Base-by-base conservation (phyloP, 2,888 invertebrate species). In the Epinotia brunnichana region DNA sequence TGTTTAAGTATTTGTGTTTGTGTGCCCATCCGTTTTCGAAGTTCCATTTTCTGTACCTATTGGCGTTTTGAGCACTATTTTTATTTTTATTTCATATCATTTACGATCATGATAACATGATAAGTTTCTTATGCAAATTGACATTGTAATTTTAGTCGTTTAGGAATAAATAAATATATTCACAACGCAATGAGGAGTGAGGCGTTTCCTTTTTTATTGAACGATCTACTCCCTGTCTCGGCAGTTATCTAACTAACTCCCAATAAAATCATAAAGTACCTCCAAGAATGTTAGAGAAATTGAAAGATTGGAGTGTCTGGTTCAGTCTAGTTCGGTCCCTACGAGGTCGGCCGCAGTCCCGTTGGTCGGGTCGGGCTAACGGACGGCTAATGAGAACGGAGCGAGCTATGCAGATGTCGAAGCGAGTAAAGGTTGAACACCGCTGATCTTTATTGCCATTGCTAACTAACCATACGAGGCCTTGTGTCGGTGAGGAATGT, bases 381-480 rank as follows among this genome's bases (percentile, higher is more conserved):
- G 92, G 92, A 86, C 86, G 81, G 86, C 87, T 91, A 92, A 92
- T 91, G 90, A 90, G 91, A 88, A 89, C 91, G 87, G 7, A 41
- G 82, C 87, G 87, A 88, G 91, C 88, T 91, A 91, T 91, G 91
- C 90, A 90, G 90, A 91, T 90, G 87, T 84, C 82, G 79, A 81
- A 80, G 77, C 79, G 76, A 63, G 62, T 64, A 70, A 70, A 70
- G 70, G 64, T 64, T 70, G 64, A 59, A 59, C 70, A 29, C 35
- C 69, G 39, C 61, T 54, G 63, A n/a, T 51, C 35, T 53, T 54
- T 54, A 54, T 35, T 64, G 21, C 59, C n/a, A 66, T 56, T 64
- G 56, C 13, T 29, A 19, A 59, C 56, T 41, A 59, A 17, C 29
- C 17, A n/a, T 48, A 48, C n/a, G 1, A 48, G 48, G 48, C 9